phyloP scores from a whole-genome alignment of 2,888 invertebrate genomes.

The Busseola fusca region DNA sequence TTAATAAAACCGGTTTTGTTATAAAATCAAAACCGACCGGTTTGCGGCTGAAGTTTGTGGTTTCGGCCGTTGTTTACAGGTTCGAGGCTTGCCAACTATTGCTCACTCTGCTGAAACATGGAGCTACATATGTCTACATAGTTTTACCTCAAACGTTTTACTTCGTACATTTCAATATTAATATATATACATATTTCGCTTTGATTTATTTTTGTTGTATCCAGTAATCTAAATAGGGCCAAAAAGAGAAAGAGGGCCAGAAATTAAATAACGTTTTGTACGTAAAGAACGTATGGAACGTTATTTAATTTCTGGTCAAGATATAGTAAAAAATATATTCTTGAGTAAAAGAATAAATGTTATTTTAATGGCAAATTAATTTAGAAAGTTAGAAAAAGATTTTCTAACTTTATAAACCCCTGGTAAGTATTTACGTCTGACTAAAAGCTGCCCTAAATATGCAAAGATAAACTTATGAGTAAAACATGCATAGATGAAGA shows the following conservation, averaged over 20 bases:
- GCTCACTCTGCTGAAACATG: constrained; percentile 24
- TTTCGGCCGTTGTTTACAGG: constrained; percentile 42
- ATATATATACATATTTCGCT: background rate
- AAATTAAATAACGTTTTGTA: too few species aligned
- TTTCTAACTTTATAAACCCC: background rate
- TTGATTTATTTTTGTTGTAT: too few species aligned
- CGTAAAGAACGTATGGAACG: too few species aligned
- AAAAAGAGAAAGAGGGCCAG: too few species aligned
- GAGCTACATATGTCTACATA: constrained; percentile 11
- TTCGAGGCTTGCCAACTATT: constrained; percentile 40
- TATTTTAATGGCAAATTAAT: background rate
- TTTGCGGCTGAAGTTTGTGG: constrained; percentile 31
- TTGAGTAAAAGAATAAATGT: background rate
- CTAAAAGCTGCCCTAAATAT: background rate
- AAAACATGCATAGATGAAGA: background rate
- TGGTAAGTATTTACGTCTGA: background rate
- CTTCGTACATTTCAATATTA: constrained; percentile 4
- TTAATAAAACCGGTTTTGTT: constrained; percentile 40
- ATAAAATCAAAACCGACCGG: too few species aligned
- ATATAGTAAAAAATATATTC: background rate
- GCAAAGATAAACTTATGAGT: background rate
- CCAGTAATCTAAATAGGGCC: too few species aligned
- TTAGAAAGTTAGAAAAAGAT: too few species aligned
- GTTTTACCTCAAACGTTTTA: constrained; percentile 19
- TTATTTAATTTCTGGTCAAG: too few species aligned